These are phyloP conservation scores for Gallinago paraguaiae DNA, from an alignment of 2,113 vertebrate genomes.

Conservation along the genomic window DNA sequence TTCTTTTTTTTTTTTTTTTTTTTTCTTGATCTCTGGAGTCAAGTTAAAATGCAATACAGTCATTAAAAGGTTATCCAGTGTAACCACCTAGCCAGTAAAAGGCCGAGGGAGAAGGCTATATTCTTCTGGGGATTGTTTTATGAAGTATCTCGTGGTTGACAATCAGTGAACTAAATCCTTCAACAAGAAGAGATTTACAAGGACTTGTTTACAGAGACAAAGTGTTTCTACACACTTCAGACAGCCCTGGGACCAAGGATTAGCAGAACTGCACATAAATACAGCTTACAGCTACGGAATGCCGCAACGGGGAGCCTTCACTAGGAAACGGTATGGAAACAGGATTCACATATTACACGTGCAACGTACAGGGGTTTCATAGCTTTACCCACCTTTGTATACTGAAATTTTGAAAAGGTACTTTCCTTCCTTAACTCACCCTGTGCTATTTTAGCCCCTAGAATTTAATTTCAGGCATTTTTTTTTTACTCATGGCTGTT, in stretches of 20 bases:
- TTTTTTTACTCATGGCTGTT: not conserved
- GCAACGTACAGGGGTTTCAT: not conserved
- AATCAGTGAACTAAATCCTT: constrained; percentile 78
- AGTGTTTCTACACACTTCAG: constrained; percentile 62
- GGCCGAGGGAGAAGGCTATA: constrained; percentile 59
- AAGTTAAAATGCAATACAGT: constrained; percentile 63
- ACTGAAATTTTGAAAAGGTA: not conserved
- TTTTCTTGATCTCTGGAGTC: constrained; percentile 11
- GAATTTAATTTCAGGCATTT: not conserved
- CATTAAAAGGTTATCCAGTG: constrained; percentile 74
- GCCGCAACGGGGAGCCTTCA: constrained; percentile 53
- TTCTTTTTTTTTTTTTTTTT: not conserved
- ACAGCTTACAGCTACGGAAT: constrained; percentile 43
- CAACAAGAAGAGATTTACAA: constrained; percentile 77
- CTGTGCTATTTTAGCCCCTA: not conserved
- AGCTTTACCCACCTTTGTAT: not conserved
- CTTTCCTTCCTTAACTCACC: not conserved
- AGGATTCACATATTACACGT: constrained; percentile 13
- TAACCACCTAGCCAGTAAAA: constrained; percentile 59
- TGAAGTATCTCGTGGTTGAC: constrained; percentile 73
- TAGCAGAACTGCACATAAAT: constrained; percentile 72
- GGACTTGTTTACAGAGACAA: constrained; percentile 64
- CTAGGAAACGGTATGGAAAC: constrained; percentile 1
- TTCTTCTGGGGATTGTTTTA: constrained; percentile 72
- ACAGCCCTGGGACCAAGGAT: constrained; percentile 66